These are phyloP conservation scores for Tinamus guttatus DNA, from an alignment of 2,113 vertebrate genomes.

Conservation along the genomic window DNA sequence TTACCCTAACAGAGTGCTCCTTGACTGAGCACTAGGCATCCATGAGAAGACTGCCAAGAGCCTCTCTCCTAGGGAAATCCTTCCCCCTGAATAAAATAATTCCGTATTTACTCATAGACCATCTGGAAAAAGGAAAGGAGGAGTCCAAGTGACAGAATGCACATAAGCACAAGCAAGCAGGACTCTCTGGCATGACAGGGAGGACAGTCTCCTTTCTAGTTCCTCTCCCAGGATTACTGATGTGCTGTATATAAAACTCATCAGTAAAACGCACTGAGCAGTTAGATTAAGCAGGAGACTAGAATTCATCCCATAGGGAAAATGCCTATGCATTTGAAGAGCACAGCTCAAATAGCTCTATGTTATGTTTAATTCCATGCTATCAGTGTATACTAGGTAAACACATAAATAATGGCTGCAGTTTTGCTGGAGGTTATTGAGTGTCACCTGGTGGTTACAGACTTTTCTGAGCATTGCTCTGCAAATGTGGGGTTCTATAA, in stretches of 20 bases:
- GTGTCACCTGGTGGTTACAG: rapidly evolving
- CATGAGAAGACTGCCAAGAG: rapidly evolving
- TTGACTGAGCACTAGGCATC: too few species aligned
- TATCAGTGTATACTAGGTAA: not conserved
- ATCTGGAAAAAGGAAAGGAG: not conserved
- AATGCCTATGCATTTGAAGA: not conserved
- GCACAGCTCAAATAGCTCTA: not conserved
- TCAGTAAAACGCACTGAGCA: rapidly evolving
- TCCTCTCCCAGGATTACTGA: not conserved
- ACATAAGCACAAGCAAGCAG: not conserved
- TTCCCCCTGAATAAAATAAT: not conserved
- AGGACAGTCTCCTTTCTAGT: not conserved
- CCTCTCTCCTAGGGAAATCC: not conserved
- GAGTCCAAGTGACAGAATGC: not conserved
- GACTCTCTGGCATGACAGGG: not conserved
- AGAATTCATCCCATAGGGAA: not conserved
- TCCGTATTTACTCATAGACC: not conserved
- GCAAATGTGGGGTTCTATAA: rapidly evolving
- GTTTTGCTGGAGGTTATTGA: not conserved
- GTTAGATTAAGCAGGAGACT: not conserved
- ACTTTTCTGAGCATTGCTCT: rapidly evolving
- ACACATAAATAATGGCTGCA: not conserved
- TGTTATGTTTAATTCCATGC: rapidly evolving
- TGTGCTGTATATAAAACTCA: not conserved
- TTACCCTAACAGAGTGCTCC: too few species aligned